A percentile compares a stretch with the other conserved stretches of the same genome.
phyloP scores from a whole-genome alignment of 2,797 vertebrate genomes.

The Urosaurus nigricauda region DNA sequence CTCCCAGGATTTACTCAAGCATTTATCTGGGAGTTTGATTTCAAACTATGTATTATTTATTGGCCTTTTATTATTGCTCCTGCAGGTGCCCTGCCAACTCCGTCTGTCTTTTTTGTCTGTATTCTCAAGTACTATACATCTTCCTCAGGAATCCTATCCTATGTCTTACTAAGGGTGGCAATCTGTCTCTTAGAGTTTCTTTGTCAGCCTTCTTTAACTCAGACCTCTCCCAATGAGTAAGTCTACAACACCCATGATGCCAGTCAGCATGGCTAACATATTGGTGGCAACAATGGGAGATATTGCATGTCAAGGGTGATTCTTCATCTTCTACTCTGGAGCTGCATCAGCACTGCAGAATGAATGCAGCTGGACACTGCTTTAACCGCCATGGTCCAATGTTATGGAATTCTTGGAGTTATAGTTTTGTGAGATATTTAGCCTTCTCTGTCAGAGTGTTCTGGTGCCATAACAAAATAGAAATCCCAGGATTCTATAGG shows the following conservation, averaged over 20 bases:
- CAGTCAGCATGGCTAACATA: background rate
- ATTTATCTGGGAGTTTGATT: slow-evolving; percentile 53
- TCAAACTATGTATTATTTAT: slow-evolving; percentile 62
- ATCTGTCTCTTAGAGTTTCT: background rate
- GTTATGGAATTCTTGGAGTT: too few relatives aligned
- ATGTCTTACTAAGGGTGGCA: slow-evolving; percentile 26
- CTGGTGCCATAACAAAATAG: too few relatives aligned
- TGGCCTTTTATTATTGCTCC: slow-evolving; percentile 54
- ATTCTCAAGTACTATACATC: slow-evolving; percentile 37
- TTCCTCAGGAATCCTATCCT: slow-evolving; percentile 38
- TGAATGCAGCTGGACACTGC: too few relatives aligned
- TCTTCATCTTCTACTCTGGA: too few relatives aligned
- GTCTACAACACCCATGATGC: background rate
- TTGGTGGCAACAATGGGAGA: background rate
- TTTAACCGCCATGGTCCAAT: too few relatives aligned
- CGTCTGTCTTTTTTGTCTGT: slow-evolving; percentile 43
- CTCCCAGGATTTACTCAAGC: slow-evolving; percentile 57
- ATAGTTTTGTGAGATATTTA: too few relatives aligned
- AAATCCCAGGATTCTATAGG: too few relatives aligned
- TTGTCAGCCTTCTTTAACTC: background rate
- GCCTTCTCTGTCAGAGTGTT: too few relatives aligned
- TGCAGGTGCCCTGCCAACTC: slow-evolving; percentile 47
- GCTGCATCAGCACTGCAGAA: too few relatives aligned
- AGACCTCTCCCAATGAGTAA: background rate
- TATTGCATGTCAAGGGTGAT: background rate